Percentiles rank a stretch among this genome's conserved stretches.
Conservation (phyloP, 2,888 invertebrate species). For the Syritta pipiens region DNA sequence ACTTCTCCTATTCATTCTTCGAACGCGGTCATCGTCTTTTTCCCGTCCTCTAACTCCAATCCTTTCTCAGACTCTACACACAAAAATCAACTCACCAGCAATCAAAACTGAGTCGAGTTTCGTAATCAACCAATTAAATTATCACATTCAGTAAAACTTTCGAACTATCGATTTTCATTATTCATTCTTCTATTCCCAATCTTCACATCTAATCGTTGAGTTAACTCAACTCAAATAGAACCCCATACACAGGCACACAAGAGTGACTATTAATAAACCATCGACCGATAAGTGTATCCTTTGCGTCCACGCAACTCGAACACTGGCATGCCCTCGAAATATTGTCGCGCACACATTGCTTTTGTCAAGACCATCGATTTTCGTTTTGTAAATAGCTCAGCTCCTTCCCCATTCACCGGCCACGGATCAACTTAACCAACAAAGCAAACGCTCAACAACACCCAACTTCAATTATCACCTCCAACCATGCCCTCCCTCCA, state of each 20-base stretch:
- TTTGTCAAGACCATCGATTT: conserved; percentile 41
- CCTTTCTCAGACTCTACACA: too few species aligned
- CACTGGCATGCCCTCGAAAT: conserved; percentile 21
- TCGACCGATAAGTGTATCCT: conserved; percentile 17
- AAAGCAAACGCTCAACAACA: conserved; percentile 1
- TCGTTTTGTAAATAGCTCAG: conserved; percentile 29
- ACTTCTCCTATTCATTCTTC: too few species aligned
- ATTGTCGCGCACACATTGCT: conserved; percentile 20
- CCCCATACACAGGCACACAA: not conserved
- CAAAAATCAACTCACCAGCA: too few species aligned
- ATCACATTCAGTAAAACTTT: too few species aligned
- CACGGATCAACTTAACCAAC: conserved; percentile 22
- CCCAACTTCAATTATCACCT: not conserved
- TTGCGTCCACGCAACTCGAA: not conserved
- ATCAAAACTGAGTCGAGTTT: too few species aligned
- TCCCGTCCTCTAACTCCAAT: too few species aligned
- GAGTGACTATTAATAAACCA: conserved; percentile 30
- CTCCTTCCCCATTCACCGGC: not conserved
- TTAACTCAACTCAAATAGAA: conserved; percentile 6
- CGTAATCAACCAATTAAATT: too few species aligned
- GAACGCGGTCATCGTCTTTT: too few species aligned
- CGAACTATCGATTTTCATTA: too few species aligned
- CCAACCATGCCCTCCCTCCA: not conserved
- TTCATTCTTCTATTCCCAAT: too few species aligned
- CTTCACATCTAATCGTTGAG: conserved; percentile 20